phyloP scores from a whole-genome alignment of 2,888 invertebrate genomes.

The Minunthozetes semirufus region DNA sequence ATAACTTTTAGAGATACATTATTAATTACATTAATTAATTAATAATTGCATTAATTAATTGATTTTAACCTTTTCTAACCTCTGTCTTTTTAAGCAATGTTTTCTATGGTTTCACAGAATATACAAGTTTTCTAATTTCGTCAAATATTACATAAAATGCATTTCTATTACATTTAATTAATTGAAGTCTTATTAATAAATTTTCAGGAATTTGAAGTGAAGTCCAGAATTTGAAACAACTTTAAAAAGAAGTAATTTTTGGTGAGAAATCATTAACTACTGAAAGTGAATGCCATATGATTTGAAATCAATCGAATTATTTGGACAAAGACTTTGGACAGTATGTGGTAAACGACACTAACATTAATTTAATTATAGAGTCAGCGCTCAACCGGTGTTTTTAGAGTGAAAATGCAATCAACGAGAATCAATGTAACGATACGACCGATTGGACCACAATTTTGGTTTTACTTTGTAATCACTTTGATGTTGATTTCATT shows the following conservation, averaged over 20 bases:
- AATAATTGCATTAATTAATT: no score
- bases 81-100: no score
- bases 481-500: slow-evolving; percentile 26
- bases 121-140: neutral
- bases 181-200: neutral
- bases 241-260: neutral
- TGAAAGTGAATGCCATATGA: slow-evolving; percentile 3
- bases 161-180: neutral
- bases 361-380: slow-evolving; percentile 28
- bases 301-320: neutral
- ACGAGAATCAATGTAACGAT: slow-evolving; percentile 22
- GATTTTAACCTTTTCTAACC: no score
- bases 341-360: slow-evolving; percentile 10
- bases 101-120: neutral
- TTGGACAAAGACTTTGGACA: neutral
- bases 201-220: no score
- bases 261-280: neutral
- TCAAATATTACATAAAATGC: neutral
- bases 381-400: neutral
- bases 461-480: slow-evolving; percentile 17
- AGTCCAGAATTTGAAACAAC: neutral
- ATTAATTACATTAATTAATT: no score
- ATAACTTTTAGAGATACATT: neutral
- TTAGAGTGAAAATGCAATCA: slow-evolving; percentile 3
- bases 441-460: slow-evolving; percentile 22